Conservation (phyloP, 2,888 invertebrate genomes). For the Pyrrhosoma nymphula region DNA sequence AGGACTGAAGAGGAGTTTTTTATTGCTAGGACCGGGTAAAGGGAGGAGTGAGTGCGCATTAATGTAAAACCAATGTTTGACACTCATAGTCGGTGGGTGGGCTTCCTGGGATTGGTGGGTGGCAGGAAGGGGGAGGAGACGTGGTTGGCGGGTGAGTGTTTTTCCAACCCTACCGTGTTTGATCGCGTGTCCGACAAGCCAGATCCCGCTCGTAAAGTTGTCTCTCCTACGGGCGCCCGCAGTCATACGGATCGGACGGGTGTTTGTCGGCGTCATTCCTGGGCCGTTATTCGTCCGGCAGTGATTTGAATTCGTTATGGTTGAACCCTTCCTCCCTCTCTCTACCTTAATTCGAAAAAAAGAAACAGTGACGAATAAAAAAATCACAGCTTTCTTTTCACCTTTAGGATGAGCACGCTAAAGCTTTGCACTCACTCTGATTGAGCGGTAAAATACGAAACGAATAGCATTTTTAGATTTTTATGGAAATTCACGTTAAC, state of each 20-base stretch:
- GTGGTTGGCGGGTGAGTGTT: neutral
- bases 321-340: neutral
- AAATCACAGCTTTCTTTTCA: neutral
- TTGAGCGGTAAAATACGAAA: neutral
- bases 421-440: neutral
- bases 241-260: neutral
- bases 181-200: neutral
- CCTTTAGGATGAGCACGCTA: neutral
- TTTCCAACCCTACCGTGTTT: neutral
- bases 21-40: neutral
- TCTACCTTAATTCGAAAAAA: neutral
- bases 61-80: neutral
- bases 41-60: neutral
- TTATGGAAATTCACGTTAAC: neutral
- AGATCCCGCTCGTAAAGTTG: conserved; percentile 18
- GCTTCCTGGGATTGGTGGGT: neutral
- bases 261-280: neutral
- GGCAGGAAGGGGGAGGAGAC: neutral
- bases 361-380: neutral
- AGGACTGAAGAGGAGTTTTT: neutral
- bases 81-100: neutral
- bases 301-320: conserved; percentile 22
- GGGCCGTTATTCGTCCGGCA: neutral
- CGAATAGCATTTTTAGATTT: neutral
- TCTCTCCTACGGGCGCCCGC: neutral